Base-by-base conservation (phyloP, 2,888 invertebrate genomes). In the Zeuzera pyrina region DNA sequence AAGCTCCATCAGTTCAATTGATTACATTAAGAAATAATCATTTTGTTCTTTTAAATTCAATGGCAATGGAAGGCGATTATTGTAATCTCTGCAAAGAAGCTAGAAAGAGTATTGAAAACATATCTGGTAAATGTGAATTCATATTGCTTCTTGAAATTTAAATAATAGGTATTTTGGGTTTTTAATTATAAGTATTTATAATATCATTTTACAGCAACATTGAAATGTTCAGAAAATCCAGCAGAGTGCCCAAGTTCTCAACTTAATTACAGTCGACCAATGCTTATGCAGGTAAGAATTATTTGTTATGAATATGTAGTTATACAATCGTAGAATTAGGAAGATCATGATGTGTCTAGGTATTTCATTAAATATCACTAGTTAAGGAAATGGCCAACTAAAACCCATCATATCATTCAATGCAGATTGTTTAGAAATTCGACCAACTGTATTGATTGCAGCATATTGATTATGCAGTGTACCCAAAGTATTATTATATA, bases 51-150 rank as follows among this genome's bases (percentile, higher is more conserved):
- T 67, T 98, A 4, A 99, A 98, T 68, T 97, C 97, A 39, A 97
- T 99, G 95, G 97, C 98, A 8, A 85, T 99, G 84, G 93, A 98
- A 71, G 94, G 94, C 0, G 98, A 98, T 68, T 89, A 90, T 2
- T 99, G 98, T 63, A 86, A 87, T 45, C 84, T 98, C 31, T 99
- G 98, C 67, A 77, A 77, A 33, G 87, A 89, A 33, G 95, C 97
- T 1, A 89, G 90, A 63, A 64, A 84, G 8, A 77, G 88, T 40
- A 60, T 93, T 30, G 68, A 85, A 33, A 81, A 85, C 63, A 86
- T 92, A 47, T 85, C 88, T 53, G 84, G 91, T 90, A 66, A 67
- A 72, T 66, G 33, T 14, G 23, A 25, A 3, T 26, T n/a, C 5
- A 14, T 26, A 10, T 3, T 23, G 3, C n/a, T 14, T n/a, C 8